Evolutionary conservation across 2,113 vertebrate species (phyloP).

Genomic region (Leuciscus idus): DNA sequence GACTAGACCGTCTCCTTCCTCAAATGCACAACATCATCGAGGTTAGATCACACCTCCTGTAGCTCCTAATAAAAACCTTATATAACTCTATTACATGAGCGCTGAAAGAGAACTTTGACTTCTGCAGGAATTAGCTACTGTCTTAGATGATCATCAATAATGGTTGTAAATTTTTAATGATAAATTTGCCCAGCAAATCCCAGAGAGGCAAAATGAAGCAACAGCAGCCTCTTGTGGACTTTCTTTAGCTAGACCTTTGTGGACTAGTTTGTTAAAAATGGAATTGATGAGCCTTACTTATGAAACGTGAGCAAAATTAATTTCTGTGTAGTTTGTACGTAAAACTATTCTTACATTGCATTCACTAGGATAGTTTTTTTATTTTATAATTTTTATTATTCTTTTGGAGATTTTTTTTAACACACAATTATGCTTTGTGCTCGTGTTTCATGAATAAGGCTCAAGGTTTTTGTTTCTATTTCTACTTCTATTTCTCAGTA

Average conservation of each 20-base stretch:
- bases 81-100: neutral
- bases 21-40: constrained; percentile 98
- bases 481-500: constrained; percentile 75
- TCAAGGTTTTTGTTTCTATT: neutral
- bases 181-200: neutral
- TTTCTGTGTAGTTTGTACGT: too few relatives aligned
- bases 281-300: neutral
- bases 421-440: neutral
- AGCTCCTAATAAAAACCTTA: neutral
- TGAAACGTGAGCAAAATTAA: neutral
- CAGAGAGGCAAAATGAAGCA: neutral
- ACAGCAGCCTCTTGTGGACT: constrained; percentile 25
- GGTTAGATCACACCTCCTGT: constrained; percentile 72
- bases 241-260: neutral
- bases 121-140: neutral
- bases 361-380: neutral
- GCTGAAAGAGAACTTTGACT: neutral
- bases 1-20: constrained; percentile 94
- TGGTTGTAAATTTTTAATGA: neutral
- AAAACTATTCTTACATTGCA: neutral
- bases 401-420: neutral
- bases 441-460: neutral
- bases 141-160: neutral
- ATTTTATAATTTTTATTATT: too few relatives aligned
- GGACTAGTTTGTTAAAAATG: neutral